Evolutionary conservation across 2,888 invertebrate genomes (phyloP), one percentile per base, ranked within the genome.

Genomic region (Microctonus aethiopoides): DNA sequence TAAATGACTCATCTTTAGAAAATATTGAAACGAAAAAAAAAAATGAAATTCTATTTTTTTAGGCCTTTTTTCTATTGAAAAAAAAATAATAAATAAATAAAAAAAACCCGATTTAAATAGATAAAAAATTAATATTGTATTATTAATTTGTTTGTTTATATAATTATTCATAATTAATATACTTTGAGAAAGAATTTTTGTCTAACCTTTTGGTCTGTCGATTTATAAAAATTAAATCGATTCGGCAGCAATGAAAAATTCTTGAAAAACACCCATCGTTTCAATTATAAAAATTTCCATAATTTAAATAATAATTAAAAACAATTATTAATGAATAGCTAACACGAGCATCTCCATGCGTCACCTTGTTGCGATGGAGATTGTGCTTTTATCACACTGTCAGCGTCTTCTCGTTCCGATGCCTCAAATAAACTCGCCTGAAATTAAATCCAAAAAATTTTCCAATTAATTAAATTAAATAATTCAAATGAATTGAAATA

Each of bases 401-500:
- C 77, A n/a, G 81, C 78, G 10, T 79, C 79, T 75, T 83, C 81
- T 65, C 81, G 79, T 67, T 84, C 84, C 34, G 84, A 81, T 29
- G 82, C 83, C 66, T 83, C 83, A 70, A 83, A 83, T 62, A 84
- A 74, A 74, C 83, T 84, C 32, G 81, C 84, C 84, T 84, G 74
- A 32, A 71, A 63, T 32, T 20, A 39, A 36, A 13, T 6, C n/a
- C n/a, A n/a, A n/a, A n/a, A n/a, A n/a, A n/a, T n/a, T n/a, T n/a
- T n/a, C n/a, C n/a, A n/a, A n/a, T n/a, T n/a, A n/a, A n/a, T n/a
- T 10, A 20, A n/a, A n/a, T n/a, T n/a, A n/a, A n/a, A n/a, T n/a
- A n/a, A 20, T 46, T 24, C n/a, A n/a, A n/a, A n/a, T n/a, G n/a
- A n/a, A n/a, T n/a, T n/a, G n/a, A n/a, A n/a, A n/a, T n/a, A n/a